Evolutionary conservation across 2,113 vertebrate genomes (phyloP).

Genomic region (Atherinomorus stipes): DNA sequence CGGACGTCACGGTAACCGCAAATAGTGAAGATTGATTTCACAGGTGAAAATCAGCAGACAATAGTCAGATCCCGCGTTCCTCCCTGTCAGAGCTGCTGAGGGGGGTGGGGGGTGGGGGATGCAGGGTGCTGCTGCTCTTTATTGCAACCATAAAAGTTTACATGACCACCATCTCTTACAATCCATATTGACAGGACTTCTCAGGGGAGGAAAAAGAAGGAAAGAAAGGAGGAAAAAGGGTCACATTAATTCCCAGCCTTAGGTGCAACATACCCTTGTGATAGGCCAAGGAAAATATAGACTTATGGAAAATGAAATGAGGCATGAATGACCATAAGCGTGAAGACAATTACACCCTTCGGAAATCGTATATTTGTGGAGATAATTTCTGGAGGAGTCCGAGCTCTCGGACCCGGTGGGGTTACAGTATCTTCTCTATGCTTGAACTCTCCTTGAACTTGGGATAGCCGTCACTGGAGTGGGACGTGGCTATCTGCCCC

Average conservation of each 20-base stretch:
- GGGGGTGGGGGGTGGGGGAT: not conserved
- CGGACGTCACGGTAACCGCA: not conserved
- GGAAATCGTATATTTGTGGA: conserved; percentile 96
- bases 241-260: conserved; percentile 80
- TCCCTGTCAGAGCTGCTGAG: conserved; percentile 23
- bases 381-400: conserved; percentile 86
- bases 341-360: conserved; percentile 92
- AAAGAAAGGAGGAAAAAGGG: not conserved
- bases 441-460: conserved; percentile 99
- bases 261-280: conserved; percentile 81
- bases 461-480: conserved; percentile 85
- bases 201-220: conserved; percentile 15
- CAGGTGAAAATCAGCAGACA: conserved; percentile 40
- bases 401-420: conserved; percentile 79
- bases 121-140: conserved; percentile 49
- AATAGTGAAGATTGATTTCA: conserved; percentile 38
- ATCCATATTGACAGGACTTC: conserved; percentile 68
- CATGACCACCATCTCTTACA: conserved; percentile 53
- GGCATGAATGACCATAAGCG: conserved; percentile 93
- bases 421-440: conserved; percentile 86
- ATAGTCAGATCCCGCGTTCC: conserved; percentile 32
- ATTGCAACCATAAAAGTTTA: conserved; percentile 72
- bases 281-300: conserved; percentile 84
- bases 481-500: conserved; percentile 89
- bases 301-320: conserved; percentile 92